Evolutionary conservation across 1,140 invertebrate species (phyloP), one percentile per base, ranked within the genome.

Genomic region (Drosophila baimaii): DNA sequence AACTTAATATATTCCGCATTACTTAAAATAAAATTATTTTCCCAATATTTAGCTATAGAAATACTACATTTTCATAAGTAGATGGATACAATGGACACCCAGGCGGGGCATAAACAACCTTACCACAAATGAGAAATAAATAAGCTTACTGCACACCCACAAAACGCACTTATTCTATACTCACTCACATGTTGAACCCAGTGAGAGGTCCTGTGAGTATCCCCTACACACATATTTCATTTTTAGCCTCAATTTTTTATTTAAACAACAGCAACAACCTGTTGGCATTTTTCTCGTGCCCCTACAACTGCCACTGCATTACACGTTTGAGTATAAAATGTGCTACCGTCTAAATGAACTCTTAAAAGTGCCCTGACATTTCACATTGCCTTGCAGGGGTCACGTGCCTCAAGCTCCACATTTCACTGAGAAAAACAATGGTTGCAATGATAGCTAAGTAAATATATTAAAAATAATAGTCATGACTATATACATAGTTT

Each of bases 341-440:
- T 73, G 46, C 77, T 39, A 51, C 58, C 37, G 29, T 77, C 57
- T 46, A 80, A 80, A 80, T 84, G 80, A 89, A 89, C 80, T 89
- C 62, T 78, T 89, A 72, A 89, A 84, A 81, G 80, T 81, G 77
- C 63, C 63, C 46, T 89, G 84, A 89, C 84, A 89, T 89, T 89
- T 89, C 63, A 65, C 59, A 77, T 77, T 61, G 61, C 66, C 39
- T 59, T 13, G 59, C 25, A 31, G 39, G 55, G 76, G 76, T 89
- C 84, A 84, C 73, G 61, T 86, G 66, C 43, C 21, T 31, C 15
- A 46, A 9, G 31, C 31, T n/a, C 1, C 4, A 2, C 17, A 27
- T n/a, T 12, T 19, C 65, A 69, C 65, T 71, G 33, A 15, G n/a
- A 25, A 27, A 27, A 69, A 41, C 15, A n/a, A 47, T 1, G 9